Evolutionary conservation across 2,888 invertebrate genomes (phyloP), one percentile per base, ranked within the genome.

Genomic region (Cosmorhoe ocellata): DNA sequence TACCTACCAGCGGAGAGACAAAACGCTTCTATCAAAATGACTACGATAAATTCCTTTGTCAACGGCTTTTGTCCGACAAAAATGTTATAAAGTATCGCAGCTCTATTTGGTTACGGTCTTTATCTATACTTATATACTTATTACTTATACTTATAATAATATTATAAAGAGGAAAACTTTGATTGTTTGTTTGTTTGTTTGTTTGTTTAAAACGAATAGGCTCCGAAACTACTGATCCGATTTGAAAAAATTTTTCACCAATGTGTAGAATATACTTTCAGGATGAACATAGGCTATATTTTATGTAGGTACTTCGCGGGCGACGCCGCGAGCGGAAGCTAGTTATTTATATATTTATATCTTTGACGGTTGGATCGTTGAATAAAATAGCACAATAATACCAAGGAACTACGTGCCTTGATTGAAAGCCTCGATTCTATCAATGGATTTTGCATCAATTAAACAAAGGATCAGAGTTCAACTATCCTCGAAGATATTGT

Each of bases 41-140:
- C 68, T 64, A 71, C 63, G 61, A 71, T 68, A 67, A 71, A 72
- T 74, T 70, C 63, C 51, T 63, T 67, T 63, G 67, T 67, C 66
- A 67, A 71, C 65, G 65, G 56, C 60, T 57, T 50, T 66, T 67
- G 66, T 64, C 66, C 60, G 67, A 32, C 61, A 63, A 61, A 69
- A 71, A 71, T 63, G 45, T 65, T 68, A 64, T 67, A 64, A 67
- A 68, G 56, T 64, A 58, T 36, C 61, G 51, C 54, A 60, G 47
- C 59, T 62, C 56, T 43, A 53, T 39, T 48, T 42, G 49, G 38
- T 56, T 62, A 55, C 59, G 48, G 54, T 64, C 61, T 56, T 54
- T 54, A 3, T 50, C 56, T 56, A 56, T 59, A n/a, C n/a, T n/a
- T n/a, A n/a, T n/a, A n/a, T n/a, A n/a, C n/a, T n/a, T n/a, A n/a